These are phyloP conservation scores for Machaerirhynchus nigripectus DNA, from an alignment of 2,113 vertebrate species.

Conservation along the genomic window DNA sequence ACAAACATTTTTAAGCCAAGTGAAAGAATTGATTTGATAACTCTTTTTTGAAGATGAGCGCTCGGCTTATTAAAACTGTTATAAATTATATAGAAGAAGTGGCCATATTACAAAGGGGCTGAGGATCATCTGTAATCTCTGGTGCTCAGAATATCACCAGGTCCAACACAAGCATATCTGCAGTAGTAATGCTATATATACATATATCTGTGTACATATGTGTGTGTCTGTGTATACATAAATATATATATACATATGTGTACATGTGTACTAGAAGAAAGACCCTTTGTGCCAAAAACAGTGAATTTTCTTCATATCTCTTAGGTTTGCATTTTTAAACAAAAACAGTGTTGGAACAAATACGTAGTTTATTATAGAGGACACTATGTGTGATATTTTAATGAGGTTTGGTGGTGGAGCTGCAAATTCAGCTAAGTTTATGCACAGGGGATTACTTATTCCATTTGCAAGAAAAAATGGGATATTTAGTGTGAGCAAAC, in stretches of 20 bases:
- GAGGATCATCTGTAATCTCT: not conserved
- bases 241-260: too few species aligned
- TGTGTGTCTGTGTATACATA: not conserved
- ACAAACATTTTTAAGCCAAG: constrained; percentile 56
- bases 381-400: not conserved
- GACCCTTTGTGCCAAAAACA: not conserved
- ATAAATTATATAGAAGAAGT: not conserved
- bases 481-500: not conserved
- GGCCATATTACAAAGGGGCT: not conserved
- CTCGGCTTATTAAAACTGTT: constrained; percentile 5
- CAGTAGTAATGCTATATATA: not conserved
- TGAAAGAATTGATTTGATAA: constrained; percentile 52
- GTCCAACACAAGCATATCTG: not conserved
- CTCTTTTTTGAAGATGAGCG: constrained; percentile 26
- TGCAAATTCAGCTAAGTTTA: not conserved
- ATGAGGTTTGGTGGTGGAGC: not conserved
- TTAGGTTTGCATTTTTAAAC: not conserved
- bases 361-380: not conserved
- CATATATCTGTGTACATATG: not conserved
- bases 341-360: not conserved
- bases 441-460: constrained; percentile 7
- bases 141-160: not conserved
- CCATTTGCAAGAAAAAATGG: not conserved
- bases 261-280: not conserved
- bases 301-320: not conserved